Evolutionary conservation across 2,888 invertebrate species (phyloP).

Genomic region (Hylaea fasciaria): DNA sequence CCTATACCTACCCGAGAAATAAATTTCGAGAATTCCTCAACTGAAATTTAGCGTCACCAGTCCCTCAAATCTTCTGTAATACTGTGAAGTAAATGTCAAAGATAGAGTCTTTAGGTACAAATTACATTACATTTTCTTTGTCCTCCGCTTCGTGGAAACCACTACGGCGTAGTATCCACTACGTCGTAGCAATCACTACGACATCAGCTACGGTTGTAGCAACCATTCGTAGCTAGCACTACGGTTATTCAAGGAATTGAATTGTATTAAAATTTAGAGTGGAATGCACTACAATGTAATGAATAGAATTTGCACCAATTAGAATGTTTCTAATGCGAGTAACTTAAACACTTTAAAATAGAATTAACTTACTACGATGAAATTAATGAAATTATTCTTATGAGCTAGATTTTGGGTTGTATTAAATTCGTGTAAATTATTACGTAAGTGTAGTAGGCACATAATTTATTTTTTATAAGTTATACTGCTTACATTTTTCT

Average conservation of each 20-base stretch:
- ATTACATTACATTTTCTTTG: slow-evolving; percentile 8
- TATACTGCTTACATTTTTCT: too few relatives aligned
- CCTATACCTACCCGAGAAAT: too few relatives aligned
- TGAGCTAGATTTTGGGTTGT: background rate
- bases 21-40: too few relatives aligned
- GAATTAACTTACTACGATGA: too few relatives aligned
- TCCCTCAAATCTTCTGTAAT: too few relatives aligned
- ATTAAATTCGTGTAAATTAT: too few relatives aligned
- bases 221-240: slow-evolving; percentile 17
- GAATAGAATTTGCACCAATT: background rate
- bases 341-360: background rate
- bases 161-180: slow-evolving; percentile 15
- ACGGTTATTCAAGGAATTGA: slow-evolving; percentile 13
- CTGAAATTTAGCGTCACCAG: too few relatives aligned
- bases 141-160: slow-evolving; percentile 15
- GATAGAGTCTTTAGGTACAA: background rate
- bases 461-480: too few relatives aligned
- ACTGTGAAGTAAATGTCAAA: too few relatives aligned
- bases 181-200: slow-evolving; percentile 6
- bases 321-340: background rate
- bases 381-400: too few relatives aligned
- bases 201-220: slow-evolving; percentile 8
- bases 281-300: background rate
- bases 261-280: slow-evolving; percentile 10
- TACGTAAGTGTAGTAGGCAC: too few relatives aligned